Base-by-base conservation (phyloP, 2,113 vertebrate species). In the Ardeotis arabs region DNA sequence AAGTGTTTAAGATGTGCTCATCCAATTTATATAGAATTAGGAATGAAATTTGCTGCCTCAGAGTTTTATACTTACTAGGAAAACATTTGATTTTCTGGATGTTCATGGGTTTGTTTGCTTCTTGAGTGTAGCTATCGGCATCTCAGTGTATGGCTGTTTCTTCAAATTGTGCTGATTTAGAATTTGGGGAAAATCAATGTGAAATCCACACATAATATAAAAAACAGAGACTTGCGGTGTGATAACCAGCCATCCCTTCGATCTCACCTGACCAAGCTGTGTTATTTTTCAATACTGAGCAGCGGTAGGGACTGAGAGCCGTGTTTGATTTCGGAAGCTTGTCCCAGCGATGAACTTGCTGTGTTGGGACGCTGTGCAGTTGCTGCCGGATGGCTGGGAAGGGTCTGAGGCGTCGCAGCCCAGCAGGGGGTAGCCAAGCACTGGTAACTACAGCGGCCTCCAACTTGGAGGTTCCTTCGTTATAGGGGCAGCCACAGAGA, bases 361-460 rank as follows among this genome's bases (percentile, higher is more conserved):
- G 72, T 60, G 93, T 91, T 95, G 60, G 56, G 90, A 60, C 31
- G 80, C 87, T 85, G 63, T 50, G 77, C 68, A 31, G 50, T 62
- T 12, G 75, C 93, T 91, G 55, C 37, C 31, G 44, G 97, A 20
- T 79, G 81, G 92, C 91, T 53, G 88, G 4, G 45, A 29, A 77
- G 90, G 97, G 80, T 78, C 89, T 10, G 94, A 82, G 89, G 95
- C 92, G 67, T 96, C 63, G 94, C 91, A 97, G 98, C 97, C 99
- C 99, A 99, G 99, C 98, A 99, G 99, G 99, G 99, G 99, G 99
- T 99, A 99, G 99, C 99, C 98, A 98, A 98, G 98, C 96, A 98
- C 98, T 97, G 98, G 98, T 74, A 98, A 98, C 98, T 89, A 91
- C 91, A 91, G 93, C 85, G 64, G 85, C 68, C 33, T 84, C 95